Percentiles rank a stretch among this genome's conserved stretches.
Evolutionary conservation across 2,113 vertebrate genomes (phyloP).

Genomic region (Blennius ocellaris): DNA sequence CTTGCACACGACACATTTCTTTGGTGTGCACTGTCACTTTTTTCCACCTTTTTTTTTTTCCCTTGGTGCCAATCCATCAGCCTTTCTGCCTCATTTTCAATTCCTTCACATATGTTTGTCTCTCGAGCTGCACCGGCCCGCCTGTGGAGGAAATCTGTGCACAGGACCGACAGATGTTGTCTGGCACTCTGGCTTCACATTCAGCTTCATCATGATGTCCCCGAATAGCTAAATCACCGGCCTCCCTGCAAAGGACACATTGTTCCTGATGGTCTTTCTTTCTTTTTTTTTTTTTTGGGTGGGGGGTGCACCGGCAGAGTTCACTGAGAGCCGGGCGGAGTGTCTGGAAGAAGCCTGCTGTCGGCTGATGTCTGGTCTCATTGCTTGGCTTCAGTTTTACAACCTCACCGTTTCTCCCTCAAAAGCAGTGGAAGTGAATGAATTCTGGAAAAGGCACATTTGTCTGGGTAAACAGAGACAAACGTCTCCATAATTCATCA

Average conservation of each 20-base stretch:
- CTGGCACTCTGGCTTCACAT: slow-evolving; percentile 37
- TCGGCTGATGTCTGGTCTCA: slow-evolving; percentile 32
- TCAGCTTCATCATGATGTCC: slow-evolving; percentile 33
- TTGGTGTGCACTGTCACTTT: not conserved
- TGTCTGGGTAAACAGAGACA: slow-evolving; percentile 62
- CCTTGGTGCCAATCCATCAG: not conserved
- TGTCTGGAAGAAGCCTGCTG: slow-evolving; percentile 10
- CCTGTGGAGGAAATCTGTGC: slow-evolving; percentile 15
- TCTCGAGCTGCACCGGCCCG: slow-evolving; percentile 6
- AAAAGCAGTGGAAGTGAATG: slow-evolving; percentile 30
- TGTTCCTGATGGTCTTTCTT: slow-evolving; percentile 24
- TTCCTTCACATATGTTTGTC: not conserved
- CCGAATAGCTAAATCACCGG: slow-evolving; percentile 36
- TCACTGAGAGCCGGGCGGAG: slow-evolving; percentile 1
- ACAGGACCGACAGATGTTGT: slow-evolving; percentile 36
- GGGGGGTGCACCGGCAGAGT: slow-evolving; percentile 7
- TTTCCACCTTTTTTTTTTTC: slow-evolving; percentile 1
- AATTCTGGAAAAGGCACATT: slow-evolving; percentile 36
- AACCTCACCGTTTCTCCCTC: slow-evolving; percentile 18
- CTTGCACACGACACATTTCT: not conserved
- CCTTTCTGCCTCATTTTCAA: not conserved
- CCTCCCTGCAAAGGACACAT: slow-evolving; percentile 32
- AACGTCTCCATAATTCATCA: slow-evolving; percentile 72
- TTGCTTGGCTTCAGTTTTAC: slow-evolving; percentile 28
- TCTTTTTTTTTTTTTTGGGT: not conserved